Evolutionary conservation across 2,888 invertebrate genomes (phyloP).

Genomic region (Crematogaster levior): DNA sequence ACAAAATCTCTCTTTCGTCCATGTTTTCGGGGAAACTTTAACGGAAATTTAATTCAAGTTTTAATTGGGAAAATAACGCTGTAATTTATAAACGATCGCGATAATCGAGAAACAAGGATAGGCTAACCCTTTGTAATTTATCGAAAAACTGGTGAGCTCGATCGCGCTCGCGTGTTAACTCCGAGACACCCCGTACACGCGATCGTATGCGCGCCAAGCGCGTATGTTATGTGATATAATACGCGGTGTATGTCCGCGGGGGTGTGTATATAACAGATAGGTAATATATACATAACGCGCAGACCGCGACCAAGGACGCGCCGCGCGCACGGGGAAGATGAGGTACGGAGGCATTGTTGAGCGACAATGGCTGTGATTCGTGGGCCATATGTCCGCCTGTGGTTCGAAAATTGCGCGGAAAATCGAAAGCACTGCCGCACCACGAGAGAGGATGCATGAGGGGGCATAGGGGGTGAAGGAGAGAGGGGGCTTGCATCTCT

Average conservation of each 20-base stretch:
- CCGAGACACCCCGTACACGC: constrained; percentile 45
- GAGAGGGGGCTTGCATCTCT: constrained; percentile 45
- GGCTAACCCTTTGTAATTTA: not conserved
- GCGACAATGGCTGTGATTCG: constrained; percentile 70
- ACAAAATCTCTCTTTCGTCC: constrained; percentile 1
- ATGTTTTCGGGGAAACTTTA: not conserved
- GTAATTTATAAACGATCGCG: constrained; percentile 13
- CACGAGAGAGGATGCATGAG: not conserved
- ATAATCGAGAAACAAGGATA: constrained; percentile 1
- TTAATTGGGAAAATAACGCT: constrained; percentile 16
- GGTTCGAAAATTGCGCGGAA: constrained; percentile 71
- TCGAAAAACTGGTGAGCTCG: not conserved
- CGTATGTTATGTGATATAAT: constrained; percentile 56
- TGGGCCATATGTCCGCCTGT: constrained; percentile 68
- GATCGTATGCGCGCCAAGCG: constrained; percentile 53
- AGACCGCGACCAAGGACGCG: constrained; percentile 48
- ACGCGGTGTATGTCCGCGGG: constrained; percentile 50
- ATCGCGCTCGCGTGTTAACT: constrained; percentile 11
- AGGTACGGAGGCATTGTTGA: constrained; percentile 63
- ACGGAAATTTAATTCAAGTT: constrained; percentile 16
- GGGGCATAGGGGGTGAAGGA: not conserved
- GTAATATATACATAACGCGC: constrained; percentile 43
- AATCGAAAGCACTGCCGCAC: constrained; percentile 65
- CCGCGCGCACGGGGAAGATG: constrained; percentile 34
- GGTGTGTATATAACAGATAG: constrained; percentile 39